These are phyloP conservation scores for Enteromius thamalakanensis DNA, from an alignment of 2,797 vertebrate genomes.

Conservation along the genomic window DNA sequence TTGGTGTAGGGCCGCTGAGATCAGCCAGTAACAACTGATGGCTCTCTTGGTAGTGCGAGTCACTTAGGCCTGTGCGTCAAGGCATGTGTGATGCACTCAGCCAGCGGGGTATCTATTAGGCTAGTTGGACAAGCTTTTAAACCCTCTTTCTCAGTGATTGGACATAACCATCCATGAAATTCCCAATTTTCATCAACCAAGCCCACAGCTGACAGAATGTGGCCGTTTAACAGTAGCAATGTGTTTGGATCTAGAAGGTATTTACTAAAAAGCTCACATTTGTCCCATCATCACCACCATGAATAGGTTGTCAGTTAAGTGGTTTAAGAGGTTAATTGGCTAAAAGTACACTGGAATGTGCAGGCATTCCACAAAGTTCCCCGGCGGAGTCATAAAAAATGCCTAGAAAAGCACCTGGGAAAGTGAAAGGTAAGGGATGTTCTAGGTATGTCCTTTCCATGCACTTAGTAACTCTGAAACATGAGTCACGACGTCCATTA, in stretches of 20 bases:
- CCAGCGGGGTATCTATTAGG: constrained; percentile 39
- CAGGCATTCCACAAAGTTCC: constrained; percentile 1
- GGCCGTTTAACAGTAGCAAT: neutral
- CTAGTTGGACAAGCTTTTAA: constrained; percentile 34
- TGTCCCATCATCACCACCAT: neutral
- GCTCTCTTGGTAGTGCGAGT: constrained; percentile 33
- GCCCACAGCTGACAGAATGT: constrained; percentile 12
- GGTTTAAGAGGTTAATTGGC: constrained; percentile 15
- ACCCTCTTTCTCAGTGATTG: constrained; percentile 28
- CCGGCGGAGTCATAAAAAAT: neutral
- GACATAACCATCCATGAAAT: constrained; percentile 57
- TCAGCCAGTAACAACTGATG: constrained; percentile 30
- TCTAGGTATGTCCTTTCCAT: constrained; percentile 23
- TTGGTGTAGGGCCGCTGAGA: constrained; percentile 11
- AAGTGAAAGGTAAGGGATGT: constrained; percentile 21
- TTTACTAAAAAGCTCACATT: neutral
- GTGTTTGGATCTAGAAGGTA: constrained; percentile 1
- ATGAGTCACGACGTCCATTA: constrained; percentile 40
- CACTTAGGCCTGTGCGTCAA: constrained; percentile 40
- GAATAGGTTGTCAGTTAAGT: constrained; percentile 3
- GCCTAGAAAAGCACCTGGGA: constrained; percentile 24
- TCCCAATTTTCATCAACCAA: constrained; percentile 45
- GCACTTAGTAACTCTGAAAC: constrained; percentile 32
- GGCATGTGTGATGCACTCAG: constrained; percentile 42
- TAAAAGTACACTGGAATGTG: constrained; percentile 18